phyloP scores from a whole-genome alignment of 2,888 invertebrate species.

The Macrosoma leucophasiata region DNA sequence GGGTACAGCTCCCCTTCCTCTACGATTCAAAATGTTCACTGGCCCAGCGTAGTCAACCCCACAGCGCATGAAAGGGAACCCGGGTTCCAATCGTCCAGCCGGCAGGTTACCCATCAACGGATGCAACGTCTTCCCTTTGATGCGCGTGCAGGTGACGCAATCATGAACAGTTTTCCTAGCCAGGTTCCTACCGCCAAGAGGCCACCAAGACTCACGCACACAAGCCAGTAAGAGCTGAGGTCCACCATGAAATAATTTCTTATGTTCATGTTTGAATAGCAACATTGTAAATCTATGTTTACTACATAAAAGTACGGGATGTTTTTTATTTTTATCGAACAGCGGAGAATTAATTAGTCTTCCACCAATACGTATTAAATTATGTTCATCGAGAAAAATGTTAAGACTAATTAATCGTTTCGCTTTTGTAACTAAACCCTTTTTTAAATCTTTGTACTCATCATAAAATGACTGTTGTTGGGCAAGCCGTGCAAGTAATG shows the following conservation, averaged over 20 bases:
- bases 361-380: slow-evolving; percentile 14
- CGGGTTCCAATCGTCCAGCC: slow-evolving; percentile 2
- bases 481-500: neutral
- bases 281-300: slow-evolving; percentile 14
- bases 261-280: slow-evolving; percentile 16
- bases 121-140: slow-evolving; percentile 10
- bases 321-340: slow-evolving; percentile 15
- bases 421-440: slow-evolving; percentile 1
- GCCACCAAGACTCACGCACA: slow-evolving; percentile 18
- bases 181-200: slow-evolving; percentile 16
- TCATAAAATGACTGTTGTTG: slow-evolving; percentile 10
- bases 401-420: slow-evolving; percentile 5
- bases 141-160: slow-evolving; percentile 16
- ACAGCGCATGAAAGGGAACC: slow-evolving; percentile 8
- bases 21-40: slow-evolving; percentile 10
- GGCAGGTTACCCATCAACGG: slow-evolving; percentile 13
- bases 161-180: slow-evolving; percentile 12
- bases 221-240: slow-evolving; percentile 15
- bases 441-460: slow-evolving; percentile 2
- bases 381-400: slow-evolving; percentile 12
- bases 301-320: slow-evolving; percentile 14
- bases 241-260: slow-evolving; percentile 15
- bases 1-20: slow-evolving; percentile 4
- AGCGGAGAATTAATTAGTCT: slow-evolving; percentile 12
- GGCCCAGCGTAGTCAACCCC: slow-evolving; percentile 20